phyloP scores from a whole-genome alignment of 2,113 vertebrate genomes.

The Alouatta palliata region DNA sequence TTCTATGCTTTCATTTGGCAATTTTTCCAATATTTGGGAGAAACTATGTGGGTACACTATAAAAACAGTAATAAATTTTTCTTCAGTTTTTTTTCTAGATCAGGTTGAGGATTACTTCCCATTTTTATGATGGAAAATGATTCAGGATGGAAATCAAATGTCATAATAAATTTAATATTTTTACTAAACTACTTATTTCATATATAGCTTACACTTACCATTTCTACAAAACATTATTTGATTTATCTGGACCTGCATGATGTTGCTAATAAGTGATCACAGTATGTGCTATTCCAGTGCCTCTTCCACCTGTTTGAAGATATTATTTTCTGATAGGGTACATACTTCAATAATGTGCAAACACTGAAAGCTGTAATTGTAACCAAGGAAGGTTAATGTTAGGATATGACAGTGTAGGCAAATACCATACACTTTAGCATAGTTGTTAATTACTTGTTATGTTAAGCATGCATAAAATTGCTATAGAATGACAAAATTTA shows the following conservation, averaged over 20 bases:
- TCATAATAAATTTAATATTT: too few relatives aligned
- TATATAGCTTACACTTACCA: too few relatives aligned
- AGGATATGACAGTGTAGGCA: neutral
- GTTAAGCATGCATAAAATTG: neutral
- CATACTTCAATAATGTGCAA: neutral
- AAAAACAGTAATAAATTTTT: too few relatives aligned
- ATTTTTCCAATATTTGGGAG: too few relatives aligned
- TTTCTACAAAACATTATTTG: neutral
- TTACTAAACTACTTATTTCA: too few relatives aligned
- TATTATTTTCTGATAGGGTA: neutral
- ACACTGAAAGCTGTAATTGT: neutral
- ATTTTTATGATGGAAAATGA: too few relatives aligned
- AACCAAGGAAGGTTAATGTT: neutral
- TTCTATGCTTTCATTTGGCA: too few relatives aligned
- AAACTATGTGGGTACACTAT: too few relatives aligned
- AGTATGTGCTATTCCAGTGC: neutral
- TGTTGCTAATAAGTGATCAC: neutral
- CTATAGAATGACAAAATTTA: neutral
- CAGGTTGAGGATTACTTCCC: too few relatives aligned
- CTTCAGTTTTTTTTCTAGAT: too few relatives aligned
- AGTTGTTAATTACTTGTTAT: neutral
- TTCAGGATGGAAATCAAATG: too few relatives aligned
- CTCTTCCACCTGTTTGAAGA: neutral
- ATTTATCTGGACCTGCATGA: neutral
- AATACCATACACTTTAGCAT: neutral